Conservation (phyloP, 1,140 invertebrate genomes). For the Elymnias hypermnestra region DNA sequence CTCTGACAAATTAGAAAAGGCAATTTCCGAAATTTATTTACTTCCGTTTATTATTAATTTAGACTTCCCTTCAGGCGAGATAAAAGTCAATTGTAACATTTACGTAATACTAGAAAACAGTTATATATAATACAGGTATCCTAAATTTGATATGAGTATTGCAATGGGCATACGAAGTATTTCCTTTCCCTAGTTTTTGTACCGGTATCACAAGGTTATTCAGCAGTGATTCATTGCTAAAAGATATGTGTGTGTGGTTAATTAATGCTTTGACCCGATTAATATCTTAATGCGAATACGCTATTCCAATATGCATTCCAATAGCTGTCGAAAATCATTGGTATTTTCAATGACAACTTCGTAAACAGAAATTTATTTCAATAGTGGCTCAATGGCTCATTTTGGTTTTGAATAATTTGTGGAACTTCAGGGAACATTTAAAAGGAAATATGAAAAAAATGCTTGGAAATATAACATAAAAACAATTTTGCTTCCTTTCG, state of each 20-base stretch:
- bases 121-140: neutral
- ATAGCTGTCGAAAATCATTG: neutral
- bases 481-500: no score
- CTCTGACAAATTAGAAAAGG: no score
- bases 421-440: no score
- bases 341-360: neutral
- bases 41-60: no score
- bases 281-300: conserved; percentile 17
- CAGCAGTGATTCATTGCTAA: conserved; percentile 20
- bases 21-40: no score
- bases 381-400: no score
- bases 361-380: no score
- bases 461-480: no score
- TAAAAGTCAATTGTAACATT: neutral
- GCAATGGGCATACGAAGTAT: conserved; percentile 27
- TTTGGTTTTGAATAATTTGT: no score
- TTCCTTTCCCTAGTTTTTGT: conserved; percentile 50
- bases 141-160: neutral
- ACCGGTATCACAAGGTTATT: conserved; percentile 33
- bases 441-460: no score
- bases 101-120: neutral
- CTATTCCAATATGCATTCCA: conserved; percentile 15
- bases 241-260: conserved; percentile 18
- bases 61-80: neutral
- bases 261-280: conserved; percentile 21